Base-by-base conservation (phyloP, 2,888 invertebrate genomes). In the Drosophila paucipuncta region DNA sequence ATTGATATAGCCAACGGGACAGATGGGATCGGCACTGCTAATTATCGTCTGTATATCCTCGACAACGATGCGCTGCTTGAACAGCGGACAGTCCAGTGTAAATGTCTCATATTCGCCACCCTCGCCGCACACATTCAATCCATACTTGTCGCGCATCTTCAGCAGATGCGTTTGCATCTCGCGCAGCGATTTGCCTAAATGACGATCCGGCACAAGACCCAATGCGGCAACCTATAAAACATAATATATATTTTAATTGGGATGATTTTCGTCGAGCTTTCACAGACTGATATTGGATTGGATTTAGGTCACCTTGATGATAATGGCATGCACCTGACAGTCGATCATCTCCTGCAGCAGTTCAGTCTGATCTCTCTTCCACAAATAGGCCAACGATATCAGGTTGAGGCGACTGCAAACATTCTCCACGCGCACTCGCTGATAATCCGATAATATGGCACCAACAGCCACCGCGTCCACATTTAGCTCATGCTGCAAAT, bases 91-190 rank as follows among this genome's bases (percentile, higher is more conserved):
- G 94, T 99, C 99, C 74, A 99, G 94, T 10, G 99, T 99, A 93
- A 99, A 97, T 37, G 99, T 98, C 94, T 99, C 99, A 93, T 99
- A 99, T 94, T 99, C 99, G 62, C 99, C 99, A 55, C 99, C 99
- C 94, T 99, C 99, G 28, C 99, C 99, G 94, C 99, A 99, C 50
- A 99, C 96, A 94, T 98, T 98, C 78, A 98, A 94, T 62, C 98
- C 98, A 94, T 97, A 99, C 94, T 98, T 98, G 92, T 97, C 96
- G 91, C 97, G 96, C 96, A 99, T 97, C 93, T 96, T 95, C 81
- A 96, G 93, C 91, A 99, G 95, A 93, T 98, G 97, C 18, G 97
- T 96, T 91, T 97, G 97, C 92, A 99, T 96, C 86, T 98, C 96
- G 82, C 95, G 95, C 81, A 99, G 94, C 50, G 96, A 95, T 94